Percentiles rank a stretch among this genome's conserved stretches.
phyloP scores from a whole-genome alignment of 2,113 vertebrate genomes.

The Bubalus kerabau region DNA sequence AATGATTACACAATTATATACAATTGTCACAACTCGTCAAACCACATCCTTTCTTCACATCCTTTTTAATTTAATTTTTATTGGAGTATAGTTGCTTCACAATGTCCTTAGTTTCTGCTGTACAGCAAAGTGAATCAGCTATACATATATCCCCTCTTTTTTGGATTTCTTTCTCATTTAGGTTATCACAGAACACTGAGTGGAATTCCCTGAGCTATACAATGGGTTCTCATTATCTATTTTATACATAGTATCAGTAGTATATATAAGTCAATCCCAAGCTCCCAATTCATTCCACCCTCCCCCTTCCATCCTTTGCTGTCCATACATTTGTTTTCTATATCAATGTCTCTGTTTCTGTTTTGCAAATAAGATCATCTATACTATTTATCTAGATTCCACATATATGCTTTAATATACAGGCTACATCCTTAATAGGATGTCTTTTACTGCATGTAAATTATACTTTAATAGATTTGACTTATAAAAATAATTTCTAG shows the following conservation, averaged over 20 bases:
- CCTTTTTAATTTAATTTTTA: neutral
- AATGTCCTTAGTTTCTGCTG: neutral
- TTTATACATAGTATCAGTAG: neutral
- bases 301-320: neutral
- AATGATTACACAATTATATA: neutral
- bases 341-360: neutral
- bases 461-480: neutral
- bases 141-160: neutral
- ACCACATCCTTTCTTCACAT: neutral
- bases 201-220: neutral
- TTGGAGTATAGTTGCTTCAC: neutral
- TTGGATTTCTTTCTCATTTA: neutral
- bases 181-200: neutral
- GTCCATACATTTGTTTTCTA: neutral
- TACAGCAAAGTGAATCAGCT: neutral
- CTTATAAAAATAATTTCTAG: neutral
- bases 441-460: neutral
- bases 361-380: neutral
- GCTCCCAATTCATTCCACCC: neutral
- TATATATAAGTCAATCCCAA: neutral
- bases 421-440: neutral
- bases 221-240: neutral
- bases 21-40: neutral
- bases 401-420: neutral
- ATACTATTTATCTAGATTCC: neutral